Evolutionary conservation across 1,140 invertebrate species (phyloP), one percentile per base, ranked within the genome.

Genomic region (Bombus superbus): DNA sequence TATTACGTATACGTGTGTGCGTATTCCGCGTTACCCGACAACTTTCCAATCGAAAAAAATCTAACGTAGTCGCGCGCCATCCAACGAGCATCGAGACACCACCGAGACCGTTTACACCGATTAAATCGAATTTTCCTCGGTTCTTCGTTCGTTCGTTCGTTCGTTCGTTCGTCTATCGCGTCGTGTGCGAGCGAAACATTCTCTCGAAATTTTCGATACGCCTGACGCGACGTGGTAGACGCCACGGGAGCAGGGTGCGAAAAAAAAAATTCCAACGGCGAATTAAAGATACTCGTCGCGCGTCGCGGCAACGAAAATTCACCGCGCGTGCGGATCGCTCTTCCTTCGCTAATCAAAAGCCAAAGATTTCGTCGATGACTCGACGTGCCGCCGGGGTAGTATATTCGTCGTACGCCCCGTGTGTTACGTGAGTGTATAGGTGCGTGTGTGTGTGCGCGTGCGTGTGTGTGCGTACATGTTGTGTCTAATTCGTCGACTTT

Each of bases 401-500:
- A 66, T 62, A n/a, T n/a, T 22, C 28, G 28, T 18, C 35, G 35
- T 38, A 32, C 13, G 66, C 0, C 3, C 1, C 18, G 18, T 25
- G 22, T 35, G 32, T 35, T 66, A 66, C 62, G n/a, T 32, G 25
- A 68, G 25, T 22, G 22, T 59, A 18, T 57, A n/a, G 18, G 18
- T 18, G 5, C 42, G 53, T 83, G 42, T 82, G 72, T 83, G 4
- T 66, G 25, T 38, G 28, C 25, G 59, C 66, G 32, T 47, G 25
- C 66, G 15, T 15, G n/a, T 0, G 13, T 0, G 11, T n/a, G 77
- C 64, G 62, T 66, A 35, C 11, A 28, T 42, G 11, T 6, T 6
- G 5, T 84, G 35, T 53, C 11, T 80, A 42, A 81, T 68, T 78
- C 53, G 78, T 69, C 83, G 72, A 74, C 18, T 62, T 62, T 72